Conservation (phyloP, 2,888 invertebrate species). For the Eupithecia tripunctaria region DNA sequence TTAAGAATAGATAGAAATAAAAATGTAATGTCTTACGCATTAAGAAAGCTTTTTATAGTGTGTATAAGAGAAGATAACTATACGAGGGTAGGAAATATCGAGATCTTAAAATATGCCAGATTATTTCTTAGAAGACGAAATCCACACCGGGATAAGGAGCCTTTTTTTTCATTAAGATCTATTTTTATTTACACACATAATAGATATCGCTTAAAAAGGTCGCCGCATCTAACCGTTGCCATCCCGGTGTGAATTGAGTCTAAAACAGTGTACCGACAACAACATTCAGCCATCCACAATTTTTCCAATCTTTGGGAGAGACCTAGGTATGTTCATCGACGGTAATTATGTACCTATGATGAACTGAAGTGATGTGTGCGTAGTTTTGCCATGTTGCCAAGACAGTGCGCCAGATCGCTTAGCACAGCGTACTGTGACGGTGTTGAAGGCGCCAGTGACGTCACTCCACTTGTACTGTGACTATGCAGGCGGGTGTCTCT, state of each 20-base stretch:
- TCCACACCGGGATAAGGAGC: neutral
- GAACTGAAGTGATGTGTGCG: neutral
- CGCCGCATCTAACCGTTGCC: neutral
- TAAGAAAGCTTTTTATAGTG: neutral
- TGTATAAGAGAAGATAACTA: neutral
- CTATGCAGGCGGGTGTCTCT: conserved; percentile 27
- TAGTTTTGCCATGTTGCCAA: neutral
- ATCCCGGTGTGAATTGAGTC: neutral
- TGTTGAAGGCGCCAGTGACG: neutral
- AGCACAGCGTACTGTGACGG: neutral
- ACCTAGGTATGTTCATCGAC: neutral
- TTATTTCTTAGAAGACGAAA: neutral
- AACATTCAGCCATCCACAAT: neutral
- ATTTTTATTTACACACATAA: neutral
- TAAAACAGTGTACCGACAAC: no score
- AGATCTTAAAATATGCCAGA: neutral
- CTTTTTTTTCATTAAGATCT: no score
- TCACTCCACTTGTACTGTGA: conserved; percentile 18
- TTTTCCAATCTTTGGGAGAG: neutral
- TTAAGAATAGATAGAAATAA: neutral
- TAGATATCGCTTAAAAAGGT: no score
- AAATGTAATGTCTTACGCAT: neutral
- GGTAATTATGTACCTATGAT: no score
- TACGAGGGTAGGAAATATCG: neutral
- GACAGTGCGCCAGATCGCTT: neutral